Percentiles rank a stretch among this genome's conserved stretches.
Evolutionary conservation across 2,113 vertebrate genomes (phyloP).

Genomic region (Pomatorhinus ruficollis): DNA sequence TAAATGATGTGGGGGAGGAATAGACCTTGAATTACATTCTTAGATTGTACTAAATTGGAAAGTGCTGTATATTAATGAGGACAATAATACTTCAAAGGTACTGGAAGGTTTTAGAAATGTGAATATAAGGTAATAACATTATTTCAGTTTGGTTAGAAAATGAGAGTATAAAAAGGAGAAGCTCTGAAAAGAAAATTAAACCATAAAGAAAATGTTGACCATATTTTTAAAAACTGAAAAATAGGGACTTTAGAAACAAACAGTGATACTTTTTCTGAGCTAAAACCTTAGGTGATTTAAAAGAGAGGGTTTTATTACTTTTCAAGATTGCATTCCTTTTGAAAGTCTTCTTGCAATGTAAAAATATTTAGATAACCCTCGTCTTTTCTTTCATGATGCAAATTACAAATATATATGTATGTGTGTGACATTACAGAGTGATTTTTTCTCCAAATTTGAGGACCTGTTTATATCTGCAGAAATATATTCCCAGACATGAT

Average conservation of each 20-base stretch:
- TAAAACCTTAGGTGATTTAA: not conserved
- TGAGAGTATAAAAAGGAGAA: slow-evolving; percentile 2
- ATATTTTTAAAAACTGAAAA: slow-evolving; percentile 6
- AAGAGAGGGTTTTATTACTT: not conserved
- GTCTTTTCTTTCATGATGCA: not conserved
- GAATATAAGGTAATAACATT: slow-evolving; percentile 20
- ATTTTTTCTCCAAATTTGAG: not conserved
- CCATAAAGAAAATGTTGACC: not conserved
- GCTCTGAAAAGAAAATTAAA: slow-evolving; percentile 20
- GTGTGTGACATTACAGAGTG: not conserved
- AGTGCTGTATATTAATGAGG: slow-evolving; percentile 37
- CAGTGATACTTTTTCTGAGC: not conserved
- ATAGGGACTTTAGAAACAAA: not conserved
- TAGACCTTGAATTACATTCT: slow-evolving; percentile 36
- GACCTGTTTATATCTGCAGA: not conserved
- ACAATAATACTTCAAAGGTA: slow-evolving; percentile 53
- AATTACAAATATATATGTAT: not conserved
- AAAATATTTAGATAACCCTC: not conserved
- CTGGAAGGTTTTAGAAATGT: slow-evolving; percentile 16
- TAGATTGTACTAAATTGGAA: slow-evolving; percentile 25
- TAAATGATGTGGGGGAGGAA: slow-evolving; percentile 34
- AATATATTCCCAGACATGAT: not conserved
- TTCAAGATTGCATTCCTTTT: not conserved
- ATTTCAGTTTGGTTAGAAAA: slow-evolving; percentile 12
- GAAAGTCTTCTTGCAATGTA: not conserved